These are phyloP conservation scores for Galago senegalensis DNA, from an alignment of 2,797 vertebrate genomes.

Conservation along the genomic window DNA sequence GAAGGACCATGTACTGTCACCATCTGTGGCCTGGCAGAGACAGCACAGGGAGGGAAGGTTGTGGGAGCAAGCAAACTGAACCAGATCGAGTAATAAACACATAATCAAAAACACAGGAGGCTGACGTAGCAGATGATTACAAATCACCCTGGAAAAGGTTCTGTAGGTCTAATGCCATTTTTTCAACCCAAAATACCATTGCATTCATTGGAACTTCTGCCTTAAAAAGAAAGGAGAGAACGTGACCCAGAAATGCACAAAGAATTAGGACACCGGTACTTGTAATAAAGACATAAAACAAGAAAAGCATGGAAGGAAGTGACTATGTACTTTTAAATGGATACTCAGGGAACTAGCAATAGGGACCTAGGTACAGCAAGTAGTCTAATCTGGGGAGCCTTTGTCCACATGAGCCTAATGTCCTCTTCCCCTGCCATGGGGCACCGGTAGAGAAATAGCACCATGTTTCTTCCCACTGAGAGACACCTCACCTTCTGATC, in stretches of 20 bases:
- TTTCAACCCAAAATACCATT: not conserved
- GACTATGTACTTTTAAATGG: not conserved
- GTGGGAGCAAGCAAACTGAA: not conserved
- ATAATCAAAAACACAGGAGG: not conserved
- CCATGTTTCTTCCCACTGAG: not conserved
- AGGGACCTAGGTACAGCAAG: not conserved
- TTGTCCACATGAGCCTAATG: not conserved
- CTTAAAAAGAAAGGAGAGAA: not conserved
- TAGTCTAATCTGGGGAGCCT: not conserved
- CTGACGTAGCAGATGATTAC: not conserved
- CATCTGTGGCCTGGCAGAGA: not conserved
- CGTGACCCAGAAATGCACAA: not conserved
- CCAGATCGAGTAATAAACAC: not conserved
- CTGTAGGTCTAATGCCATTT: not conserved
- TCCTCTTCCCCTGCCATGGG: not conserved
- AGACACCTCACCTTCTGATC: not conserved
- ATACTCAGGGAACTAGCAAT: not conserved
- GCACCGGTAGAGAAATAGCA: not conserved
- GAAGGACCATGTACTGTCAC: not conserved
- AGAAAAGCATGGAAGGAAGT: constrained; percentile 17
- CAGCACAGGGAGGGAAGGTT: not conserved
- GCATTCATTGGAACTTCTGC: not conserved
- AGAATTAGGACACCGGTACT: not conserved
- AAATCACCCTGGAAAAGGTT: not conserved
- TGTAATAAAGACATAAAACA: not conserved